These are phyloP conservation scores for Cyclina sinensis DNA, from an alignment of 1,140 invertebrate genomes.

Conservation along the genomic window DNA sequence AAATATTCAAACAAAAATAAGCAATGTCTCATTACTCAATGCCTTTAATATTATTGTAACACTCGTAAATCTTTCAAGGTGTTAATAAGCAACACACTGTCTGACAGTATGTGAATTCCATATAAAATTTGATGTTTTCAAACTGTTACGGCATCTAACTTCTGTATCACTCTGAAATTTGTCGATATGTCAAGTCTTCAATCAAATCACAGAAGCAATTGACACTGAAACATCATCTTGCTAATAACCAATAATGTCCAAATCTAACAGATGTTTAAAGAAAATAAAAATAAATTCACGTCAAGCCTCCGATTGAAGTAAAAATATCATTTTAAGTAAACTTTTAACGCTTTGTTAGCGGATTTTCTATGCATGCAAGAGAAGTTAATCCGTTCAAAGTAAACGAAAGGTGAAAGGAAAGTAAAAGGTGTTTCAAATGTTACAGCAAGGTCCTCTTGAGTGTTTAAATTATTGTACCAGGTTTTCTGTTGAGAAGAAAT, in stretches of 20 bases:
- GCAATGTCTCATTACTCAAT: too few relatives aligned
- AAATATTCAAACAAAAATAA: too few relatives aligned
- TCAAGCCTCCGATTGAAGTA: neutral
- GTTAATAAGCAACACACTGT: too few relatives aligned
- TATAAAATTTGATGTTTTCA: neutral
- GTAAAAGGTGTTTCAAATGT: constrained; percentile 38
- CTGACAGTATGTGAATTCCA: too few relatives aligned
- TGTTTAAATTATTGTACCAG: neutral
- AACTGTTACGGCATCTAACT: too few relatives aligned
- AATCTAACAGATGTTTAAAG: constrained; percentile 21
- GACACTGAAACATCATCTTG: neutral
- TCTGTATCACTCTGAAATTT: neutral
- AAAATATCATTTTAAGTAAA: constrained; percentile 48
- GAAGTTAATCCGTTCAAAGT: constrained; percentile 50
- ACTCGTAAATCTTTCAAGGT: too few relatives aligned
- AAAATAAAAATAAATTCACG: neutral
- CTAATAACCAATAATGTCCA: neutral
- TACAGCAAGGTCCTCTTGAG: neutral
- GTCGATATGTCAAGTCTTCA: neutral
- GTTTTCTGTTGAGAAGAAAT: too few relatives aligned
- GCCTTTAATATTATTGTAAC: too few relatives aligned
- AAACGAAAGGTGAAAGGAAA: constrained; percentile 35
- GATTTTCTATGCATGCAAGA: constrained; percentile 47
- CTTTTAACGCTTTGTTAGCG: constrained; percentile 48
- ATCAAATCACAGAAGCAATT: neutral